A percentile compares a stretch with the other conserved stretches of the same genome.
These are phyloP conservation scores for Andrena dorsata DNA, from an alignment of 2,888 invertebrate genomes.

Conservation along the genomic window DNA sequence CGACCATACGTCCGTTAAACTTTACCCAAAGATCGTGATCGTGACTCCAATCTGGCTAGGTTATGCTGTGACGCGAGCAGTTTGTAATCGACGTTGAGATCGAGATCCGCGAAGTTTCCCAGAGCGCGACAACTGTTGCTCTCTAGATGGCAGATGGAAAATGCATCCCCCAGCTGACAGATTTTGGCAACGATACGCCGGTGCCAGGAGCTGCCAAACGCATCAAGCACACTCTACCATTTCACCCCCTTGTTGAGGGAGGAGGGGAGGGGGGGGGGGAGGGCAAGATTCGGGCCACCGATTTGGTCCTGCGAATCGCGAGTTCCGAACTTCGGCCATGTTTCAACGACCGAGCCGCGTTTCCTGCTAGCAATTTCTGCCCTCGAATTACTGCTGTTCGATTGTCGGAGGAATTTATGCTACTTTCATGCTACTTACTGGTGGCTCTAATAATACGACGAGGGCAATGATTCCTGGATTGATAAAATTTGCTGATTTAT, in stretches of 20 bases:
- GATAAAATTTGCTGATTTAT: not conserved
- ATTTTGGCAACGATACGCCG: conserved; percentile 61
- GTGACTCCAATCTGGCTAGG: not conserved
- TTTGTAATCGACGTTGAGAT: conserved; percentile 55
- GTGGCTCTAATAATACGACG: not conserved
- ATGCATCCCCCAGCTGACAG: conserved; percentile 39
- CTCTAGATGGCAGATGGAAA: conserved; percentile 47
- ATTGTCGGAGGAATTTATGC: not conserved
- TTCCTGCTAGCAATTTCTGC: not conserved
- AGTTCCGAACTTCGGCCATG: conserved; percentile 28
- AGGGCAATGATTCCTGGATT: not conserved
- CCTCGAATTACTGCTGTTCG: not conserved
- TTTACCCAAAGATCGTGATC: not conserved
- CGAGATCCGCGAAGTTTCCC: conserved; percentile 57
- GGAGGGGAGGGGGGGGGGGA: not conserved
- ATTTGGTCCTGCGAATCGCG: conserved; percentile 17
- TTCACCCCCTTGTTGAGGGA: not conserved
- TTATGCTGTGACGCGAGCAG: conserved; percentile 14
- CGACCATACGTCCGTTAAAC: not conserved
- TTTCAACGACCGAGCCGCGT: conserved; percentile 13
- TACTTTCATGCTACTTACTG: not conserved
- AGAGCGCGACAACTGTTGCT: conserved; percentile 70
- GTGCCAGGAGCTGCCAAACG: conserved; percentile 4
- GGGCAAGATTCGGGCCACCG: conserved; percentile 27
- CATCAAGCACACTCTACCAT: conserved; percentile 30